Evolutionary conservation across 2,113 vertebrate species (phyloP).

Genomic region (Microtus montanus): DNA sequence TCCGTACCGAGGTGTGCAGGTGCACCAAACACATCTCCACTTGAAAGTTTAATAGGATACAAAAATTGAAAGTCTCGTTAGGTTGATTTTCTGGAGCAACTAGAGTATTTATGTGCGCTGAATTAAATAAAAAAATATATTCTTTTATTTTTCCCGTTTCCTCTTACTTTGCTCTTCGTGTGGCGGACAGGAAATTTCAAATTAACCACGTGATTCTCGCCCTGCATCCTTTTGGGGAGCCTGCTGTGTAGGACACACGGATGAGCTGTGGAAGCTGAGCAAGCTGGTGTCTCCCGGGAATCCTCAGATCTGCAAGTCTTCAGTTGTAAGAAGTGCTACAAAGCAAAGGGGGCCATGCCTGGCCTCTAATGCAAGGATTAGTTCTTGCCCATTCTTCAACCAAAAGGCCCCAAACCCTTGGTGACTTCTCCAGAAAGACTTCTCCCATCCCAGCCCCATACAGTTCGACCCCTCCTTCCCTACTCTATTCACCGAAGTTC

Average conservation of each 20-base stretch:
- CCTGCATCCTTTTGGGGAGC: not conserved
- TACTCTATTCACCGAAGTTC: fast-evolving
- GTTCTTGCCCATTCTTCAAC: not conserved
- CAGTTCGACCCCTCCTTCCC: no score
- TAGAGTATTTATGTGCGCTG: not conserved
- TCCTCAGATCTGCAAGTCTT: not conserved
- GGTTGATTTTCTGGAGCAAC: not conserved
- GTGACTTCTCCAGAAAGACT: not conserved
- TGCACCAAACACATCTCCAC: not conserved
- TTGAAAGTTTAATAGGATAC: not conserved
- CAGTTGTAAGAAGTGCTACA: not conserved
- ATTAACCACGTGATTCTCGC: fast-evolving
- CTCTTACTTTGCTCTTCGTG: not conserved
- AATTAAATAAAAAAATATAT: not conserved
- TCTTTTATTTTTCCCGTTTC: not conserved
- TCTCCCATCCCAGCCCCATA: fast-evolving
- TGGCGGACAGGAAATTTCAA: not conserved
- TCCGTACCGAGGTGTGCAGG: fast-evolving
- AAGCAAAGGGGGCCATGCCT: fast-evolving
- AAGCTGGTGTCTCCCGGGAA: not conserved
- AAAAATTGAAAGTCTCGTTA: not conserved
- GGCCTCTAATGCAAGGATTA: not conserved
- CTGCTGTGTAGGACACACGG: fast-evolving
- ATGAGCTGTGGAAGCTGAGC: fast-evolving
- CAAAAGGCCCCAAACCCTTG: not conserved